phyloP scores from a whole-genome alignment of 1,140 invertebrate species.

The Tetranychus urticae region DNA sequence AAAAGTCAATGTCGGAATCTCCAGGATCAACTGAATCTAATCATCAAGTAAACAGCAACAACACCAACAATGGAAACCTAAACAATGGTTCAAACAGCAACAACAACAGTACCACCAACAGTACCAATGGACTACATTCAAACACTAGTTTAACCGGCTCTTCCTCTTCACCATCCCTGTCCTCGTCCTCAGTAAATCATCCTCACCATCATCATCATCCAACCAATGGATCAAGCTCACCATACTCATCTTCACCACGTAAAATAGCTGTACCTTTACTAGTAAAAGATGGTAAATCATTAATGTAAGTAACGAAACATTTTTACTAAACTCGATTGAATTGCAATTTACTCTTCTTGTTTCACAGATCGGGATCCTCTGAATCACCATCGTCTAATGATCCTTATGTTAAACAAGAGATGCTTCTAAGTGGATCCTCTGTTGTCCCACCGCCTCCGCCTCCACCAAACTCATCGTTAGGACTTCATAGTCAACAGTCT shows the following conservation, averaged over 20 bases:
- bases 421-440: neutral
- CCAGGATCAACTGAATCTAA: neutral
- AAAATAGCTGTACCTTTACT: conserved; percentile 75
- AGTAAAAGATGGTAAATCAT: conserved; percentile 75
- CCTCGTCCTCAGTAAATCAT: conserved; percentile 18
- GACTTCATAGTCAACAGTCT: neutral
- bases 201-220: neutral
- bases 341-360: neutral
- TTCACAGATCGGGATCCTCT: neutral
- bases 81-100: conserved; percentile 8
- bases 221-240: conserved; percentile 23
- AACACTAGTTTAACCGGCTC: conserved; percentile 14
- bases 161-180: neutral
- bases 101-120: neutral
- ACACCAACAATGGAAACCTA: neutral
- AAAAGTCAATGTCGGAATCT: conserved; percentile 36
- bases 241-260: conserved; percentile 38
- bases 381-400: neutral
- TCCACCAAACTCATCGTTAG: too few relatives aligned
- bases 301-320: conserved; percentile 3
- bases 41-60: neutral
- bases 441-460: too few relatives aligned
- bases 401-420: neutral
- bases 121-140: neutral
- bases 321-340: neutral